Evolutionary conservation across 2,888 invertebrate genomes (phyloP).

Genomic region (Augiades crinisus): DNA sequence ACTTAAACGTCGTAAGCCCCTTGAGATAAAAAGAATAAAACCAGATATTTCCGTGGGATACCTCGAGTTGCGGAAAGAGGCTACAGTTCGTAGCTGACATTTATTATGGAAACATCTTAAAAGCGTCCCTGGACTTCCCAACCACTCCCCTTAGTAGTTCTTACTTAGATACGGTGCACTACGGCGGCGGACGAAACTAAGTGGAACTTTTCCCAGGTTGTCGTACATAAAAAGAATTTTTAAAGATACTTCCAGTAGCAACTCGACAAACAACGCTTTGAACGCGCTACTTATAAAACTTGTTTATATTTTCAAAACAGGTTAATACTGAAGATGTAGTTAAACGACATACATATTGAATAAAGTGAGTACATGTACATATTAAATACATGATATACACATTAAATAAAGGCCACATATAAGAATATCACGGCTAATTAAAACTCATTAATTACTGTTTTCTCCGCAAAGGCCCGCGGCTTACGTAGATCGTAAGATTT

Average conservation of each 20-base stretch:
- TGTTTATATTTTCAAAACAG: conserved; percentile 7
- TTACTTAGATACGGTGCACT: conserved; percentile 62
- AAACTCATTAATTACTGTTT: conserved; percentile 4
- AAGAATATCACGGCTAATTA: background rate
- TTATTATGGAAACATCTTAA: conserved; percentile 67
- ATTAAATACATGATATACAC: background rate
- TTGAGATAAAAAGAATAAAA: conserved; percentile 9
- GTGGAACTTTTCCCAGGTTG: conserved; percentile 72
- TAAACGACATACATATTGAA: too few relatives aligned
- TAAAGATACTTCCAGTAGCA: conserved; percentile 58
- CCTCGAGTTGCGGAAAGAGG: conserved; percentile 23
- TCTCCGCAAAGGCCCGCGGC: too few relatives aligned
- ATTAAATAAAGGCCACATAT: background rate
- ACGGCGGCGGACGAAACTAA: conserved; percentile 60
- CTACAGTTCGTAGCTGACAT: conserved; percentile 43
- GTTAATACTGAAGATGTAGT: background rate
- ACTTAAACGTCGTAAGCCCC: background rate
- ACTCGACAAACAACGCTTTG: conserved; percentile 53
- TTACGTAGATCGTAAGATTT: too few relatives aligned
- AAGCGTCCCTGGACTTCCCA: conserved; percentile 64
- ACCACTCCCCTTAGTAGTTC: conserved; percentile 59
- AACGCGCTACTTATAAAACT: conserved; percentile 35
- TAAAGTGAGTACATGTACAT: background rate
- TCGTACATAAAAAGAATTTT: conserved; percentile 71
- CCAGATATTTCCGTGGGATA: conserved; percentile 25